Conservation (phyloP, 2,113 vertebrate genomes). For the Blennius ocellaris region DNA sequence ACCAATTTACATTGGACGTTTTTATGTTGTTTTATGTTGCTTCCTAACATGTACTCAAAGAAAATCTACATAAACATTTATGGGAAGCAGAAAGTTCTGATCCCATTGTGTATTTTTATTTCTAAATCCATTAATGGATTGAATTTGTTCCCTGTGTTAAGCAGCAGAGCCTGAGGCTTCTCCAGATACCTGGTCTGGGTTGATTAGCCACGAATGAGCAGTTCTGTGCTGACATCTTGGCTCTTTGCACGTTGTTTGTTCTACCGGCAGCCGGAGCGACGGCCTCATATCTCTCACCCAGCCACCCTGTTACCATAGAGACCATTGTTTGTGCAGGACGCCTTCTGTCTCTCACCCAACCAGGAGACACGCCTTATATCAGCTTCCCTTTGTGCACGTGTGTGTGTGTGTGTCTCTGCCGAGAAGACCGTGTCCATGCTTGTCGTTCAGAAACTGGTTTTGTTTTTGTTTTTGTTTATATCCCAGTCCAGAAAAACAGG, state of each 20-base stretch:
- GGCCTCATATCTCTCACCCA: conserved; percentile 21
- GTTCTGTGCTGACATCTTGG: conserved; percentile 2
- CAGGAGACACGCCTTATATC: conserved; percentile 39
- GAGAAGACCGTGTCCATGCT: neutral
- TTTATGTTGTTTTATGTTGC: neutral
- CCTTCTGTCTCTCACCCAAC: conserved; percentile 11
- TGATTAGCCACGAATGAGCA: neutral
- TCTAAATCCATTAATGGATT: too few species aligned
- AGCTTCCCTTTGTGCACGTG: conserved; percentile 19
- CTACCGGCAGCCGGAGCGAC: conserved; percentile 61
- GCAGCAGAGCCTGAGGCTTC: too few species aligned
- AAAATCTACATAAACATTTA: neutral
- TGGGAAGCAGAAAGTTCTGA: neutral
- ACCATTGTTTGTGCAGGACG: conserved; percentile 50
- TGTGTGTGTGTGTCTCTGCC: neutral
- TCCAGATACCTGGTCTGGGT: neutral
- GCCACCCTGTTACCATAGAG: conserved; percentile 48
- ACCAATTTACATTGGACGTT: neutral
- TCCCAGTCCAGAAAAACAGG: neutral
- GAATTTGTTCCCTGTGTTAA: too few species aligned
- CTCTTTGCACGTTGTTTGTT: conserved; percentile 12
- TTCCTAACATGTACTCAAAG: neutral
- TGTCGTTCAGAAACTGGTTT: conserved; percentile 7
- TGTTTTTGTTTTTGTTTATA: neutral
- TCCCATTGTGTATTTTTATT: too few species aligned